Evolutionary conservation across 2,797 vertebrate genomes (phyloP).

Genomic region (Champsocephalus gunnari): DNA sequence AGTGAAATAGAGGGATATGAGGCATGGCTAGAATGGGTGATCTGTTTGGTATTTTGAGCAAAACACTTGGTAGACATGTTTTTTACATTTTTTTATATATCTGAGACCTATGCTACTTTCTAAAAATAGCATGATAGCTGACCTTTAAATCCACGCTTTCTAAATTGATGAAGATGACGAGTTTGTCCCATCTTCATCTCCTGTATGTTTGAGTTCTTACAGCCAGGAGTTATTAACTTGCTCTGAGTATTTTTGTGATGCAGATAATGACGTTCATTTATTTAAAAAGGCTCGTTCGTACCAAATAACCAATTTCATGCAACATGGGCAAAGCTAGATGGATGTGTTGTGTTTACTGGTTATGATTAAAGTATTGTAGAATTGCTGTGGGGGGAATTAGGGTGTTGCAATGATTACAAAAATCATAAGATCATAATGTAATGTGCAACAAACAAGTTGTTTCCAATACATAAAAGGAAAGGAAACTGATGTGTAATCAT

Average conservation of each 20-base stretch:
- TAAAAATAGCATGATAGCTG: too few species aligned
- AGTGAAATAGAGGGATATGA: too few species aligned
- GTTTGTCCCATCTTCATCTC: not conserved
- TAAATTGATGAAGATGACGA: not conserved
- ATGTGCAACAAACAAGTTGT: not conserved
- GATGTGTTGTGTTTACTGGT: conserved; percentile 3
- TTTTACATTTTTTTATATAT: too few species aligned
- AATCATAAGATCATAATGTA: not conserved
- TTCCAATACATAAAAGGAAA: not conserved
- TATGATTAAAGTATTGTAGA: conserved; percentile 8
- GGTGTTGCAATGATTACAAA: not conserved
- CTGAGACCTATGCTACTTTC: too few species aligned
- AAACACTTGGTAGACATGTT: too few species aligned
- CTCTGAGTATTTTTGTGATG: not conserved
- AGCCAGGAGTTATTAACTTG: not conserved
- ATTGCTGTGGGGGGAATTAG: not conserved
- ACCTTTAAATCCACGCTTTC: not conserved
- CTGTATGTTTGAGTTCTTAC: not conserved
- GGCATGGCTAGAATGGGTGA: too few species aligned
- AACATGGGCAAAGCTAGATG: conserved; percentile 5
- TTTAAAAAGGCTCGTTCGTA: not conserved
- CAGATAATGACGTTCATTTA: too few species aligned
- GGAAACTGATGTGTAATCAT: not conserved
- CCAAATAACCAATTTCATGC: conserved; percentile 22
- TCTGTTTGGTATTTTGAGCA: too few species aligned